Conservation (phyloP, 2,113 vertebrate species). For the Apistogramma diplotaenia region DNA sequence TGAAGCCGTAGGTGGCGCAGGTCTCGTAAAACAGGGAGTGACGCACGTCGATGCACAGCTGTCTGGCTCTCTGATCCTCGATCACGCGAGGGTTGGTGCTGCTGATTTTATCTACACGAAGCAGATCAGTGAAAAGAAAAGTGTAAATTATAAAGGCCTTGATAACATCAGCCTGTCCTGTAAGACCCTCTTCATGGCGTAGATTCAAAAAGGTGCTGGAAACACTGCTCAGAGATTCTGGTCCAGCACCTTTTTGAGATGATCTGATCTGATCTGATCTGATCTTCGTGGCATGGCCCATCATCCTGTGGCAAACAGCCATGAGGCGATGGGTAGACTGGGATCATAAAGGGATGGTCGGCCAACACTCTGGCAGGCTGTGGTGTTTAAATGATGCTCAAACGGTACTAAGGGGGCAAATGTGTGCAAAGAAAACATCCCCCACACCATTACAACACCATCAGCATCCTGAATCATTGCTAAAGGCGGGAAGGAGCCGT, state of each 20-base stretch:
- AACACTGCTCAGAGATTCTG: neutral
- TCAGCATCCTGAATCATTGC: no score
- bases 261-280: neutral
- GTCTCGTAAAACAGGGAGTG: constrained; percentile 94
- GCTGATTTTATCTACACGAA: constrained; percentile 87
- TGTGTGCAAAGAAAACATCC: no score
- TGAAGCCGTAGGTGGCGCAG: constrained; percentile 95
- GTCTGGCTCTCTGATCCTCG: constrained; percentile 85
- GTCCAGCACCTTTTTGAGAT: neutral
- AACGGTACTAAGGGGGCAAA: no score
- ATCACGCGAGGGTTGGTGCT: constrained; percentile 87
- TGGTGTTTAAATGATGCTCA: no score
- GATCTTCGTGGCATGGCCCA: no score
- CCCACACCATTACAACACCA: no score
- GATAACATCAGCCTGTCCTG: neutral
- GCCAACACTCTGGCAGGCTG: no score
- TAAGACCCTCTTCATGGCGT: neutral
- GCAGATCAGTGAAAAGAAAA: neutral
- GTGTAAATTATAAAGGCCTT: neutral
- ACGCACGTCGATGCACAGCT: constrained; percentile 85
- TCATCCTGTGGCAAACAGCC: no score
- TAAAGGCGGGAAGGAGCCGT: no score
- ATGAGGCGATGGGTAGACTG: no score
- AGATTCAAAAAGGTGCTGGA: neutral
- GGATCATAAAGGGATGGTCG: no score